Conservation (phyloP, 2,113 vertebrate species). For the Bungarus multicinctus region DNA sequence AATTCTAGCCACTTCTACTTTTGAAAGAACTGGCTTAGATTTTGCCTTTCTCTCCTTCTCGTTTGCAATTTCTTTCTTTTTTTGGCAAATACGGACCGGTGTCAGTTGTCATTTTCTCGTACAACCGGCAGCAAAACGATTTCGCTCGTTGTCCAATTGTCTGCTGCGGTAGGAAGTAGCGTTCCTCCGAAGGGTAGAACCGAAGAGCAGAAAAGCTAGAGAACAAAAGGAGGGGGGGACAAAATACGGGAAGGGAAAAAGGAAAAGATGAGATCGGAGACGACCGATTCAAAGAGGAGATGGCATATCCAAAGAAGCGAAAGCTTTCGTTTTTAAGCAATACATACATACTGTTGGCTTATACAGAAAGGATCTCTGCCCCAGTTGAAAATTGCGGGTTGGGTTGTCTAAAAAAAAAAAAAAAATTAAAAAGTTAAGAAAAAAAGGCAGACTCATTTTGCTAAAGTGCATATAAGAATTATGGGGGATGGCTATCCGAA, state of each 20-base stretch:
- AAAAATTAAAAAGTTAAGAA: background rate
- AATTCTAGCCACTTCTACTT: background rate
- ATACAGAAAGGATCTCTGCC: conserved; percentile 12
- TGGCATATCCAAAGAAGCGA: conserved; percentile 1
- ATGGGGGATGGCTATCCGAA: conserved; percentile 13
- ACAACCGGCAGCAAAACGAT: background rate
- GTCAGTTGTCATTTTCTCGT: conserved; percentile 21
- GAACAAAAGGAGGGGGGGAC: conserved; percentile 1
- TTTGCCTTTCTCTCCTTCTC: conserved; percentile 26
- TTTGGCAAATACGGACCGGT: conserved; percentile 12
- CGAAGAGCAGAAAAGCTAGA: conserved; percentile 13
- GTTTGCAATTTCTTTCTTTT: conserved; percentile 12
- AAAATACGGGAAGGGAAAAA: background rate
- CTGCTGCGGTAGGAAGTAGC: conserved; percentile 23
- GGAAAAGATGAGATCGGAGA: background rate
- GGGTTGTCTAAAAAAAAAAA: fast-evolving
- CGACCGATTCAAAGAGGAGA: conserved; percentile 24
- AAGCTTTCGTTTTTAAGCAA: conserved; percentile 3
- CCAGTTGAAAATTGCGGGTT: conserved; percentile 12
- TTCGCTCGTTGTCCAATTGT: conserved; percentile 10
- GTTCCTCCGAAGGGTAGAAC: conserved; percentile 21
- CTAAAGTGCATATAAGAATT: conserved; percentile 35
- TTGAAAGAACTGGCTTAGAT: background rate
- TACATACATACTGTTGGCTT: background rate
- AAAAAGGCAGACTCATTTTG: conserved; percentile 33